Percentiles rank a stretch among this genome's conserved stretches.
Evolutionary conservation across 2,113 vertebrate genomes (phyloP).

Genomic region (Mesembrinibis cayennensis): DNA sequence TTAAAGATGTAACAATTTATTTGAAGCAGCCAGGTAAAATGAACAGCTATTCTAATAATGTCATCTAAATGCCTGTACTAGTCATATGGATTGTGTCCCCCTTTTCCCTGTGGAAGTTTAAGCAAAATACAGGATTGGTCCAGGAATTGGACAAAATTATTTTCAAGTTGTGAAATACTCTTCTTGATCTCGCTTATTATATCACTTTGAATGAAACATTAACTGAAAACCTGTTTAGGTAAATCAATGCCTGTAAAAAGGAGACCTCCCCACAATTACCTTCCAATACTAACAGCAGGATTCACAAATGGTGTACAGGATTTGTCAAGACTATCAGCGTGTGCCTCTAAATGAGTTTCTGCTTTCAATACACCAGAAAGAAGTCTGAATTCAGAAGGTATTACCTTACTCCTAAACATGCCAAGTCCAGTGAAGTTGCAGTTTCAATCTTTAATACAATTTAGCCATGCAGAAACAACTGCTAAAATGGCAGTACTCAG

Average conservation of each 20-base stretch:
- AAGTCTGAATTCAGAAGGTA: not conserved
- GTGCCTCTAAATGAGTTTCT: not conserved
- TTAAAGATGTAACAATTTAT: not conserved
- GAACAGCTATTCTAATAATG: not conserved
- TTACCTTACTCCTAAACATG: not conserved
- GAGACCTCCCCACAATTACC: not conserved
- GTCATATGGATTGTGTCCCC: not conserved
- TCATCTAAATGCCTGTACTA: not conserved
- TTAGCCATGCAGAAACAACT: not conserved
- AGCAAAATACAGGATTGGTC: not conserved
- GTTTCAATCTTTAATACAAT: constrained; percentile 5
- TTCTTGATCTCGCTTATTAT: not conserved
- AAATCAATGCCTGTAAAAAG: not conserved
- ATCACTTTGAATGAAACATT: not conserved
- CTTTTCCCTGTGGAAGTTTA: not conserved
- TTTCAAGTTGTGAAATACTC: not conserved
- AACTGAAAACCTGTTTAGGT: not conserved
- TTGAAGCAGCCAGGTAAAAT: not conserved
- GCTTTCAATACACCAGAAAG: not conserved
- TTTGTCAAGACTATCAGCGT: not conserved
- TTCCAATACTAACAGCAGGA: not conserved
- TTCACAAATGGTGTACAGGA: not conserved
- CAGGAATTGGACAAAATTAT: not conserved
- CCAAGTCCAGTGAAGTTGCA: not conserved
- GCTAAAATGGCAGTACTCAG: not conserved